phyloP scores from a whole-genome alignment of 2,797 vertebrate species.

The Acanthurus tractus region DNA sequence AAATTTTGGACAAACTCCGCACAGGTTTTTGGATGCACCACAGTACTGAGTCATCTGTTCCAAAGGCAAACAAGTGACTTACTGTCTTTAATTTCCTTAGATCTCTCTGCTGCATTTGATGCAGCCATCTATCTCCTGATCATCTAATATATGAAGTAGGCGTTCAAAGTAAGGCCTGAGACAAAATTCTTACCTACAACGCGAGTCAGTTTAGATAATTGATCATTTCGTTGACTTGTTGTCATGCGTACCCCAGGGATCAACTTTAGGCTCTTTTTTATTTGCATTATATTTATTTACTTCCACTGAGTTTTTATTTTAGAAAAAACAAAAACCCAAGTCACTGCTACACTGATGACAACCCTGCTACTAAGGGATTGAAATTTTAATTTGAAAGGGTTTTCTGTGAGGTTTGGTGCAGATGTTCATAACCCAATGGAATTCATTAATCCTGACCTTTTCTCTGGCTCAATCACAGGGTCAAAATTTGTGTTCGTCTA shows the following conservation, averaged over 20 bases:
- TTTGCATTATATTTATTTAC: constrained; percentile 2
- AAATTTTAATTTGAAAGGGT: too few species aligned
- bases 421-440: too few species aligned
- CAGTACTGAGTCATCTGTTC: neutral
- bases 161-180: neutral
- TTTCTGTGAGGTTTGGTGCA: neutral
- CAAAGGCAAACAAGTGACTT: neutral
- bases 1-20: neutral
- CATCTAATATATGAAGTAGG: neutral
- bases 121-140: neutral
- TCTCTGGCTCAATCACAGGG: too few species aligned
- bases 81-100: neutral
- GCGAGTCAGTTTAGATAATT: neutral
- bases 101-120: neutral
- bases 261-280: neutral
- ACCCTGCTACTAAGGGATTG: too few species aligned
- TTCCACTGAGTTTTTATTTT: neutral
- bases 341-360: neutral
- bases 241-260: neutral
- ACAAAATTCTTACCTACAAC: neutral
- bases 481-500: too few species aligned
- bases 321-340: neutral
- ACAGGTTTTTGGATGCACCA: neutral
- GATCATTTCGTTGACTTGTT: neutral
- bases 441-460: neutral